Base-by-base conservation (phyloP, 2,888 invertebrate species). In the Synergus gifuensis region DNA sequence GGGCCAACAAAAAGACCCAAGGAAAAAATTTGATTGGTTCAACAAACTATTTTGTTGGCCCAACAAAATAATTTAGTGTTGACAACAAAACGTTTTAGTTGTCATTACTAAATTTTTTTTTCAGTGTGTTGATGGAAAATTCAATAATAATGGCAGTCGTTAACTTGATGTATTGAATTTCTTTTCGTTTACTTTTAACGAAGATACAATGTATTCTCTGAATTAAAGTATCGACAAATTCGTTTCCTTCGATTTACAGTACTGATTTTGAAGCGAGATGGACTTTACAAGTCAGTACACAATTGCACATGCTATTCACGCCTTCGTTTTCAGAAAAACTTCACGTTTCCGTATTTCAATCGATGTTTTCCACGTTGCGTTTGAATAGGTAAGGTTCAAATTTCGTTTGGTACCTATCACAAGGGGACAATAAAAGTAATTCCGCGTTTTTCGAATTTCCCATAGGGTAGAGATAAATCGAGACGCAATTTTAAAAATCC, bases 121-220 rank as follows among this genome's bases (percentile, higher is more conserved):
- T n/a, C n/a, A n/a, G 22, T 28, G 22, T 46, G n/a, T 44, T 28
- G 44, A 22, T 22, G 46, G 46, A 46, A 67, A 67, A 46, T 67
- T 67, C 46, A 46, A 67, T 46, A 22, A 69, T 69, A 69, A 28
- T 54, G 49, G 69, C 9, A 54, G 28, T 69, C 49, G 69, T 69
- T 36, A 54, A 49, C 49, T 69, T 28, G 46, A 28, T 1, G 46
- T 69, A 69, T 46, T 69, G 28, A 73, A 54, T 36, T 54, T 36
- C 28, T 54, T n/a, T 7, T 9, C 28, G 7, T 28, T 22, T 46
- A 28, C 28, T 69, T 49, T 16, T 14, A 9, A 14, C 16, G 8
- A 28, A 28, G 28, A 69, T 46, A 49, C 28, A 28, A 69, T 69
- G 22, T 28, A 46, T 40, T n/a, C n/a, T 4, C 2, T 36, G 16